phyloP scores from a whole-genome alignment of 2,113 vertebrate genomes.

The Triplophysa siluroides region DNA sequence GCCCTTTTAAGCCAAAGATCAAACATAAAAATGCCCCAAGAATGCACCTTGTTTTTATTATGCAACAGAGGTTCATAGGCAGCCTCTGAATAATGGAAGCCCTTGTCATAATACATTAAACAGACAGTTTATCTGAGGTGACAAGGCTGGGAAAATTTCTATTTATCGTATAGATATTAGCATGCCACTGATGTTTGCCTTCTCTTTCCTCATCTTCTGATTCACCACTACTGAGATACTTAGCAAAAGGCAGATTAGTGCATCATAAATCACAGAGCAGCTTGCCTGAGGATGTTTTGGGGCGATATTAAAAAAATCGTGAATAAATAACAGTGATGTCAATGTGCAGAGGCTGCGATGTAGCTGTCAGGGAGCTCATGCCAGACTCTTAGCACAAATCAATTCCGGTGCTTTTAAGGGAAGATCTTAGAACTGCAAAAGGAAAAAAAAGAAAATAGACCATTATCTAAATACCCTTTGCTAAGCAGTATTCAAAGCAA shows the following conservation, averaged over 20 bases:
- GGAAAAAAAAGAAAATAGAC: conserved; percentile 7
- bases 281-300: conserved; percentile 45
- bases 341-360: conserved; percentile 30
- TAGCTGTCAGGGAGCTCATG: conserved; percentile 40
- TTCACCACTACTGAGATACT: conserved; percentile 39
- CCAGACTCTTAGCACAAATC: conserved; percentile 38
- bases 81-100: not conserved
- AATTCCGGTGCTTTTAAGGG: conserved; percentile 42
- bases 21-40: conserved; percentile 27
- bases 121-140: conserved; percentile 25
- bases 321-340: conserved; percentile 40
- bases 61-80: conserved; percentile 27
- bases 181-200: conserved; percentile 30
- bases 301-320: conserved; percentile 42
- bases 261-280: conserved; percentile 32
- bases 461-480: not conserved
- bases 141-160: not conserved
- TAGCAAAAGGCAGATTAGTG: conserved; percentile 47
- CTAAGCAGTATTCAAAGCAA: not conserved
- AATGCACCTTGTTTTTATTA: conserved; percentile 26
- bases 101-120: conserved; percentile 13
- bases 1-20: conserved; percentile 28
- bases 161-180: conserved; percentile 26
- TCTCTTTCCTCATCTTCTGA: conserved; percentile 27
- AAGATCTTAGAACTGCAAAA: conserved; percentile 19